Conservation (phyloP, 2,888 invertebrate genomes). For the Lamellibrachia columna region DNA sequence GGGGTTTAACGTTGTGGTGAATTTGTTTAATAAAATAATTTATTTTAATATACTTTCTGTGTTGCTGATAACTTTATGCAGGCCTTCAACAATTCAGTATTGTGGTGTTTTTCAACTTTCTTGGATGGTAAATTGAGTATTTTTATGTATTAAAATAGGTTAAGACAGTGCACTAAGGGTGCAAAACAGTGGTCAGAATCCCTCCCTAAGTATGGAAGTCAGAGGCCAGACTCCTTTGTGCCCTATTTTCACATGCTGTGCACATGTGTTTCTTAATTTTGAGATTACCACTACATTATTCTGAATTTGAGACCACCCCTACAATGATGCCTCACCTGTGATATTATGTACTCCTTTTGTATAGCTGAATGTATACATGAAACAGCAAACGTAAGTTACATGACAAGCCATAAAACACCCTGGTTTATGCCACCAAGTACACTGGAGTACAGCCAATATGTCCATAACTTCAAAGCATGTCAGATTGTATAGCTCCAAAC, state of each 20-base stretch:
- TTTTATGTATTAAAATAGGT: no score
- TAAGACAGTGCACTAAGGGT: no score
- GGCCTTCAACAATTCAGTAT: no score
- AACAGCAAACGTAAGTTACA: background rate
- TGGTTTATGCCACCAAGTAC: background rate
- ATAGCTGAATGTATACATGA: background rate
- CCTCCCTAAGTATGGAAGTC: background rate
- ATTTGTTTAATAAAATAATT: background rate
- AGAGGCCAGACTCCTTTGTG: background rate
- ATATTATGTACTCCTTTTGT: background rate
- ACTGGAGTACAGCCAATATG: background rate
- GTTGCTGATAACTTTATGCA: no score
- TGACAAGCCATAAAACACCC: constrained; percentile 8
- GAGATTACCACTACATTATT: background rate
- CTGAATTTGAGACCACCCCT: background rate
- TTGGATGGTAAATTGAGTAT: no score
- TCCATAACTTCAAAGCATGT: background rate
- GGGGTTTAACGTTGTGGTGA: background rate
- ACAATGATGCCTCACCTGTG: background rate
- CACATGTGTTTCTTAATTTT: background rate
- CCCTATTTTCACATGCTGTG: no score
- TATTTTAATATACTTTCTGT: no score
- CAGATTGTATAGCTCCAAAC: background rate
- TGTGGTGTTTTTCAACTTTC: no score
- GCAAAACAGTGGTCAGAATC: background rate